These are phyloP conservation scores for Potorous gilbertii DNA, from an alignment of 2,797 vertebrate species.

Conservation along the genomic window DNA sequence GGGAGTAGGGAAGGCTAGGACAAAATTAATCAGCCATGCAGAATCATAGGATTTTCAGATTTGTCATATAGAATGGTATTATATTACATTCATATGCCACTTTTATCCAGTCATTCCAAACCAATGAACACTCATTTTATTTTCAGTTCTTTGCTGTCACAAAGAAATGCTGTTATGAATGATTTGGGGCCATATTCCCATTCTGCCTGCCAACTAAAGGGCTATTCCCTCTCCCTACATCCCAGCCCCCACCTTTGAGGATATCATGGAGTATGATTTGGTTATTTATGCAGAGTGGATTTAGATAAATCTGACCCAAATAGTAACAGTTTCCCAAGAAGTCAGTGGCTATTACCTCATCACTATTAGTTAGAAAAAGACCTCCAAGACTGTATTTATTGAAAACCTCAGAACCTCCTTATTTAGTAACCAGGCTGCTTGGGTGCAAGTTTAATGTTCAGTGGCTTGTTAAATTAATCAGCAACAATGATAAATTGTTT, in stretches of 20 bases:
- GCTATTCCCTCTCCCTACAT: neutral
- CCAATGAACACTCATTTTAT: neutral
- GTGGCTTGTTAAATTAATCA: constrained; percentile 47
- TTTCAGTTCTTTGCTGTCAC: neutral
- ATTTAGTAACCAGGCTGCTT: constrained; percentile 5
- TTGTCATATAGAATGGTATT: neutral
- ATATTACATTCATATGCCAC: neutral
- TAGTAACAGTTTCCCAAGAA: neutral
- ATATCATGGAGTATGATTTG: neutral
- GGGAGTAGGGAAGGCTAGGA: neutral
- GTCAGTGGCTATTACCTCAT: neutral
- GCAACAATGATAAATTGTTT: constrained; percentile 40
- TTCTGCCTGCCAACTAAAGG: neutral
- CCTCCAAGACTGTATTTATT: neutral
- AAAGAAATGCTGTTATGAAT: neutral
- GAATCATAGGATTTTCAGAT: neutral
- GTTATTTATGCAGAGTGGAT: neutral
- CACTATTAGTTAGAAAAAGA: neutral
- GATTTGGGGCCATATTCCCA: neutral
- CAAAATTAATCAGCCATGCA: neutral
- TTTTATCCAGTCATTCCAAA: neutral
- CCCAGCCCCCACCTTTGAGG: neutral
- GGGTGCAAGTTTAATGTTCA: constrained; percentile 8
- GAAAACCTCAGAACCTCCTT: constrained; percentile 11
- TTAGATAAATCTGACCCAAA: neutral